These are phyloP conservation scores for Drosophila obscura DNA, from an alignment of 1,140 invertebrate species.

Conservation along the genomic window DNA sequence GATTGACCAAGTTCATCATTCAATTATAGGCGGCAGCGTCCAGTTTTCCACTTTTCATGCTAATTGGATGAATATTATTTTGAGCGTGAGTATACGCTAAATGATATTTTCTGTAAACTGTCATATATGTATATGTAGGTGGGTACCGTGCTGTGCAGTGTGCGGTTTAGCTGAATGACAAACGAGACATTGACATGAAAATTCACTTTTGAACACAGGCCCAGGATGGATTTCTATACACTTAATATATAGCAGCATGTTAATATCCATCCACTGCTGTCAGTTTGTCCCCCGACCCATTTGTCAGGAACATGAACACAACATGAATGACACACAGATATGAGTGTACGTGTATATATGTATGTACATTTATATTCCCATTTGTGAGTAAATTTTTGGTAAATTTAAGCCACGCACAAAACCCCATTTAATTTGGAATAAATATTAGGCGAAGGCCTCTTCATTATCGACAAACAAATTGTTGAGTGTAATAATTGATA, in stretches of 20 bases:
- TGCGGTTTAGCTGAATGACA: slow-evolving; percentile 27
- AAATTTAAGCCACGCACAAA: slow-evolving; percentile 15
- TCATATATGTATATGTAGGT: slow-evolving; percentile 1
- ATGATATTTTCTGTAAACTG: slow-evolving; percentile 68
- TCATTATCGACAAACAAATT: slow-evolving; percentile 26
- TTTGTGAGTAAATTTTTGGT: slow-evolving; percentile 16
- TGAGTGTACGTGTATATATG: background rate
- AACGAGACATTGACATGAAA: slow-evolving; percentile 55
- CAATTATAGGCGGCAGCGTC: slow-evolving; percentile 34
- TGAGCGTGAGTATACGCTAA: slow-evolving; percentile 35
- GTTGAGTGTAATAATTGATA: slow-evolving; percentile 34
- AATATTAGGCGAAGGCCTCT: slow-evolving; percentile 15
- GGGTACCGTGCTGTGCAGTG: background rate
- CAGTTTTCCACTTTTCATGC: background rate
- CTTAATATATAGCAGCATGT: slow-evolving; percentile 51
- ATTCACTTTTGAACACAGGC: slow-evolving; percentile 45
- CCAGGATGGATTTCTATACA: slow-evolving; percentile 25
- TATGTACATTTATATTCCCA: background rate
- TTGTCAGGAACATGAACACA: slow-evolving; percentile 14
- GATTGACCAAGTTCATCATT: slow-evolving; percentile 27
- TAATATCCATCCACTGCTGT: slow-evolving; percentile 26
- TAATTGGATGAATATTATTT: background rate
- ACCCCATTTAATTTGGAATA: slow-evolving; percentile 23
- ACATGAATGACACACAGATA: background rate
- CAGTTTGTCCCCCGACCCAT: background rate